Percentiles rank a stretch among this genome's conserved stretches.
phyloP scores from a whole-genome alignment of 2,113 vertebrate species.

The Phyllostomus discolor region DNA sequence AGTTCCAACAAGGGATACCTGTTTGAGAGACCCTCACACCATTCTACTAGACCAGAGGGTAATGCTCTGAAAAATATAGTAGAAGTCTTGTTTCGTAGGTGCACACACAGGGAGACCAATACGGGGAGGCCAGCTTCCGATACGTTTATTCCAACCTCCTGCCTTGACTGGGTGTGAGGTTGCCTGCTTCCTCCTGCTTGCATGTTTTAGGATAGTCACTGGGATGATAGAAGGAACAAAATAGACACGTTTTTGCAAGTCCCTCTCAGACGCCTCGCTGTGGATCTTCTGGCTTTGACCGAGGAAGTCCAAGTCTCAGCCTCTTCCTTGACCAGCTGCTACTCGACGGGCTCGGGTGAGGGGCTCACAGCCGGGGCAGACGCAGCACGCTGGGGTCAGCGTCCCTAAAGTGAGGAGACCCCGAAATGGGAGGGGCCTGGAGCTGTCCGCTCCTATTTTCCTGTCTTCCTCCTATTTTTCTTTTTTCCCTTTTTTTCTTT shows the following conservation, averaged over 20 bases:
- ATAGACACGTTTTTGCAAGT: background rate
- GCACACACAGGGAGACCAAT: rapidly evolving
- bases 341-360: background rate
- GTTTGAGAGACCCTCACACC: background rate
- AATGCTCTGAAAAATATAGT: background rate
- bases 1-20: background rate
- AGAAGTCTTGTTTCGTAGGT: background rate
- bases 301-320: background rate
- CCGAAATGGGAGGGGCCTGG: rapidly evolving
- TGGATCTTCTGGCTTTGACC: background rate
- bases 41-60: background rate
- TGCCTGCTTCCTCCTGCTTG: background rate
- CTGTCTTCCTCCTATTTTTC: rapidly evolving
- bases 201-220: background rate
- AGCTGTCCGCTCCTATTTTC: no score
- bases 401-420: no score
- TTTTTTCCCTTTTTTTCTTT: no score
- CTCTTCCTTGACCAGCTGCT: rapidly evolving
- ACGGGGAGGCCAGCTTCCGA: background rate
- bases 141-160: rapidly evolving
- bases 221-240: background rate
- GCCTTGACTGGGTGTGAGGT: background rate
- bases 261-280: background rate
- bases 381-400: background rate
- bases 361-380: background rate